Evolutionary conservation across 2,888 invertebrate genomes (phyloP), one percentile per base, ranked within the genome.

Genomic region (Bursaphelenchus okinawaensis): DNA sequence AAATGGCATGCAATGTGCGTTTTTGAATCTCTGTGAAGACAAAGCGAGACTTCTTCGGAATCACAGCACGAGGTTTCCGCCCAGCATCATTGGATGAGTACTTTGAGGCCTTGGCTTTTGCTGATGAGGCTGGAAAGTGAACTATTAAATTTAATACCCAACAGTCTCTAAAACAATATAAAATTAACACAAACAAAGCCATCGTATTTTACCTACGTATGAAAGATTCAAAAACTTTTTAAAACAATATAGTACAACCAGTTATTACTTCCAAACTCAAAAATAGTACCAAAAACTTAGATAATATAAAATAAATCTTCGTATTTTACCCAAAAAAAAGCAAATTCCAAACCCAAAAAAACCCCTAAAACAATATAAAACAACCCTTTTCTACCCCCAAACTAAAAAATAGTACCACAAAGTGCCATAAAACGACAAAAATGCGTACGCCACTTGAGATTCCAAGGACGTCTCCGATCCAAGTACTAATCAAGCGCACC

Each of bases 21-120:
- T 96, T 90, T 88, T 98, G 98, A 84, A 98, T 92, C 88, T 99
- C 98, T 84, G 98, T 98, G 89, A 99, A 98, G 86, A 98, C 98
- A 87, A 99, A 89, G 84, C 98, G 92, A 78, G 98, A 96, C 86
- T 96, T 98, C 89, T 98, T 98, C 20, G 40, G 40, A n/a, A 40
- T 40, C 16, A n/a, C 12, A n/a, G 40, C 40, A 12, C 40, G 2
- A 1, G 40, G 16, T 40, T 40, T 40, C n/a, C 40, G 40, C 12
- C 40, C 40, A 1, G 40, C 40, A 16, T 40, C 40, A 40, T n/a
- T 40, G 3, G n/a, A n/a, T n/a, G n/a, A n/a, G n/a, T n/a, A n/a
- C n/a, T n/a, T n/a, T n/a, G n/a, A n/a, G n/a, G n/a, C n/a, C 57
- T 56, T 56, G 9, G 57, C 24, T 24, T 24, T 51, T 9, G 50